Percentiles rank a stretch among this genome's conserved stretches.
phyloP scores from a whole-genome alignment of 2,888 invertebrate genomes.

The Cerceris rybyensis region DNA sequence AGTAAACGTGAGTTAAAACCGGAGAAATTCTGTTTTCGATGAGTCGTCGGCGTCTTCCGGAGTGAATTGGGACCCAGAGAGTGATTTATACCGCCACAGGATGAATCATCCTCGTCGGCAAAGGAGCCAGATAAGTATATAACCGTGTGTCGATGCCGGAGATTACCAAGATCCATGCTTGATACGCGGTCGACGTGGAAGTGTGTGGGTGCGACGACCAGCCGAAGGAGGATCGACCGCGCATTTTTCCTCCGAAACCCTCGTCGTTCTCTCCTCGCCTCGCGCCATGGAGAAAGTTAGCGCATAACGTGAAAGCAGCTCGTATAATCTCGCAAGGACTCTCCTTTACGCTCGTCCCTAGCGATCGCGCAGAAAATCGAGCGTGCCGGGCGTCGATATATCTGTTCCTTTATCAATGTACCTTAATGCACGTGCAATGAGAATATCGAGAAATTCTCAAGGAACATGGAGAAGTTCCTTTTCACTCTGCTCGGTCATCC shows the following conservation, averaged over 20 bases:
- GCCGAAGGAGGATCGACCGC: constrained; percentile 64
- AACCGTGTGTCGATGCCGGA: constrained; percentile 76
- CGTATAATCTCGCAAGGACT: constrained; percentile 53
- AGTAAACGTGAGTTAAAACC: constrained; percentile 40
- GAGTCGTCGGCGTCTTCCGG: constrained; percentile 65
- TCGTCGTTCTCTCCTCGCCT: constrained; percentile 54
- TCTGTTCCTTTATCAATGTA: constrained; percentile 29
- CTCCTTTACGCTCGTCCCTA: constrained; percentile 37
- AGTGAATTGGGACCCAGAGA: constrained; percentile 64
- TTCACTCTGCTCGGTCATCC: neutral
- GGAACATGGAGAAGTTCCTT: constrained; percentile 1
- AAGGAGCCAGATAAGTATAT: constrained; percentile 69
- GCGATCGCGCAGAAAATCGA: constrained; percentile 29
- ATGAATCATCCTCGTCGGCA: constrained; percentile 77
- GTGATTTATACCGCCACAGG: constrained; percentile 72
- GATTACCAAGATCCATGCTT: constrained; percentile 76
- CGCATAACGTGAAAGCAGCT: constrained; percentile 61
- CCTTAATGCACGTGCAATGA: constrained; percentile 18
- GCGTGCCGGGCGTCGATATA: constrained; percentile 10
- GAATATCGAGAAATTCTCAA: constrained; percentile 21
- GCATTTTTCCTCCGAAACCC: constrained; percentile 64
- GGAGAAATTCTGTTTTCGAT: constrained; percentile 70
- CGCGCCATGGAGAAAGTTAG: constrained; percentile 71
- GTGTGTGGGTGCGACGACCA: constrained; percentile 73
- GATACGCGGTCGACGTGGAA: constrained; percentile 71